A percentile compares a stretch with the other conserved stretches of the same genome.
Evolutionary conservation across 1,140 invertebrate species (phyloP).

Genomic region (Bombus affinis): DNA sequence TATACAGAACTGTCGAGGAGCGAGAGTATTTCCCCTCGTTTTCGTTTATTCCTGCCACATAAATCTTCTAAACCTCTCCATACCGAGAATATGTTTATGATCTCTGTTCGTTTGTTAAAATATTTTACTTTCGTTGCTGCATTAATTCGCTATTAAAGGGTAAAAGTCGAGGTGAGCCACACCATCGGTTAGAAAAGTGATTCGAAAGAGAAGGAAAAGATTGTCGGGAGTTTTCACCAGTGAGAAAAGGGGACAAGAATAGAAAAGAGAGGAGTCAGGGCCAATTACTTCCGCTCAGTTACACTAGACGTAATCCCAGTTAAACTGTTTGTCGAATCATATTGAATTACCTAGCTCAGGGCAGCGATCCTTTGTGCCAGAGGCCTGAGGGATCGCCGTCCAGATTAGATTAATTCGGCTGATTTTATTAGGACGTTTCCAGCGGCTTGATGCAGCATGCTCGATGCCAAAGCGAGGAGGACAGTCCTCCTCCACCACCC

Average conservation of each 20-base stretch:
- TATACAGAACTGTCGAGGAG: conserved; percentile 2
- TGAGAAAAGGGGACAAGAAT: background rate
- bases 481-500: background rate
- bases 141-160: background rate
- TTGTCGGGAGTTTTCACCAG: background rate
- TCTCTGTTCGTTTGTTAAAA: background rate
- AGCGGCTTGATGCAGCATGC: conserved; percentile 40
- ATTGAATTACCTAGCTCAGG: conserved; percentile 76
- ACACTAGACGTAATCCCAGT: conserved; percentile 75
- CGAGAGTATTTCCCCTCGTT: background rate
- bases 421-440: conserved; percentile 75
- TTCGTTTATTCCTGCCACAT: background rate
- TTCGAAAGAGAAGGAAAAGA: conserved; percentile 27
- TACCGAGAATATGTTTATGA: too few species aligned
- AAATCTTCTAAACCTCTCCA: background rate
- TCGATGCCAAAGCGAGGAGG: background rate
- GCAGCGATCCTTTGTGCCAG: conserved; percentile 71
- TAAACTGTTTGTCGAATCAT: conserved; percentile 79
- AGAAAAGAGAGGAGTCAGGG: conserved; percentile 43
- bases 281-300: conserved; percentile 76
- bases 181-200: background rate
- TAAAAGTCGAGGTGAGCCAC: background rate
- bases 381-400: conserved; percentile 65
- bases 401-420: conserved; percentile 76
- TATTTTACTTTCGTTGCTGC: background rate